phyloP scores from a whole-genome alignment of 1,140 invertebrate species.

The Berghia stephanieae region DNA sequence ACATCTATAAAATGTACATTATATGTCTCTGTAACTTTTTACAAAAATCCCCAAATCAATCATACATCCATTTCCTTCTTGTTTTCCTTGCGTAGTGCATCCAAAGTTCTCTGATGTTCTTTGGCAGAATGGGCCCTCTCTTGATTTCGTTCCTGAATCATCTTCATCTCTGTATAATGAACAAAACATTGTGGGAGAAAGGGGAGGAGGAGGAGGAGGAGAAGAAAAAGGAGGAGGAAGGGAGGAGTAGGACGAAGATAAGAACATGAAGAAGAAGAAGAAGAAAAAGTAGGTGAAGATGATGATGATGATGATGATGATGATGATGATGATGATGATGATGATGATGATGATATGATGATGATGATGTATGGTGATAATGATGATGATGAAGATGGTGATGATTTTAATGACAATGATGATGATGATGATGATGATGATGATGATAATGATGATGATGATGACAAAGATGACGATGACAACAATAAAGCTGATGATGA shows the following conservation, averaged over 20 bases:
- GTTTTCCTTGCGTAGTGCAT: conserved; percentile 55
- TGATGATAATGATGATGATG: neutral
- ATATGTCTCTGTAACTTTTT: no score
- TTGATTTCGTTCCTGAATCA: conserved; percentile 52
- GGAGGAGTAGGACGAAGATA: no score
- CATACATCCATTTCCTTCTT: conserved; percentile 62
- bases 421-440: neutral
- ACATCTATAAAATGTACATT: no score
- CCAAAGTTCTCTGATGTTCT: conserved; percentile 53
- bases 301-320: neutral
- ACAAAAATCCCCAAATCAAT: neutral
- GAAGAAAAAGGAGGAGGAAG: neutral
- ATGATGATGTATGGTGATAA: no score
- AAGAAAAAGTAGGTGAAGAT: no score
- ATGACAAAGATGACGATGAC: neutral
- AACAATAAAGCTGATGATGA: neutral
- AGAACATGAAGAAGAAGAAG: no score
- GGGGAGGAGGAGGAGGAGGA: neutral
- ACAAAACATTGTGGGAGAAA: neutral
- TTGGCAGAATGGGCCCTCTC: conserved; percentile 47
- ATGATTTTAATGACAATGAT: no score
- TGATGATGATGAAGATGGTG: no score
- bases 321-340: conserved; percentile 7
- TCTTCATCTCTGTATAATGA: conserved; percentile 45
- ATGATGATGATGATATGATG: no score